A percentile compares a stretch with the other conserved stretches of the same genome.
phyloP scores from a whole-genome alignment of 2,888 invertebrate genomes.

The Noctua fimbriata region DNA sequence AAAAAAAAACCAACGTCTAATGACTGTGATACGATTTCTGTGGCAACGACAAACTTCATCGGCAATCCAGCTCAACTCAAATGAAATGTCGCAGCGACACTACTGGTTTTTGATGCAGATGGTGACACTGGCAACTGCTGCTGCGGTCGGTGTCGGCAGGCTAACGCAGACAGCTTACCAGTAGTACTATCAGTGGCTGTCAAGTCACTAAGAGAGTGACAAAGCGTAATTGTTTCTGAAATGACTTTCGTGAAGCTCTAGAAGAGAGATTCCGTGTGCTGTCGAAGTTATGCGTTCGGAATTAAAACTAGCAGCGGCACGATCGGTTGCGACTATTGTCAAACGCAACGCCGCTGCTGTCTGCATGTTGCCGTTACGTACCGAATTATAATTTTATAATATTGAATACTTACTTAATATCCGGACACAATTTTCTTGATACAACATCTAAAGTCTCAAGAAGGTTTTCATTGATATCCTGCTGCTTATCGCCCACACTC shows the following conservation, averaged over 20 bases:
- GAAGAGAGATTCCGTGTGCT: background rate
- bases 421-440: constrained; percentile 41
- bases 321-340: background rate
- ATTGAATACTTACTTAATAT: constrained; percentile 46
- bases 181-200: background rate
- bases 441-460: constrained; percentile 32
- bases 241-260: background rate
- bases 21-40: background rate
- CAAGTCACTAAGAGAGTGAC: background rate
- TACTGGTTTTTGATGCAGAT: background rate
- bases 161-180: background rate
- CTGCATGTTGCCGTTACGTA: background rate
- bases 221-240: background rate
- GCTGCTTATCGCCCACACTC: constrained; percentile 27
- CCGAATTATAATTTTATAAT: background rate
- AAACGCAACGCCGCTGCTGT: background rate
- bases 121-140: background rate
- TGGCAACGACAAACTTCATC: background rate
- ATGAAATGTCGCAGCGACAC: background rate
- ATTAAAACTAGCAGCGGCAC: background rate
- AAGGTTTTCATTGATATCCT: constrained; percentile 16
- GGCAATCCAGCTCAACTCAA: background rate
- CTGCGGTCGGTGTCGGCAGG: background rate
- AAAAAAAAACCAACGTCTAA: background rate
- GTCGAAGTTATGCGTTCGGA: background rate